These are phyloP conservation scores for Phalanger gymnotis DNA, from an alignment of 2,797 vertebrate species.

Conservation along the genomic window DNA sequence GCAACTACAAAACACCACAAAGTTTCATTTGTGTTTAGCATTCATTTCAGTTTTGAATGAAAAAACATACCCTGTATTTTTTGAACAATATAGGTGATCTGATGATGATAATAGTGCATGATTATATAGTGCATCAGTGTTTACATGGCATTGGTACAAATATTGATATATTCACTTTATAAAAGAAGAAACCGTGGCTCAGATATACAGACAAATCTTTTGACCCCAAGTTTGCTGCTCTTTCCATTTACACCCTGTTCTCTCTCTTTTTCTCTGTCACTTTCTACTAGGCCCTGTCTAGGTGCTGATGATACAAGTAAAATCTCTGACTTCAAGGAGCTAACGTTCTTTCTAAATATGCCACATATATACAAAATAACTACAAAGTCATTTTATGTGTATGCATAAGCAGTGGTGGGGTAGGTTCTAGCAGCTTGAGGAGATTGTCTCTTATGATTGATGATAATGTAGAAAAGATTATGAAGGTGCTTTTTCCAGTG, in stretches of 20 bases:
- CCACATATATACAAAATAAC: neutral
- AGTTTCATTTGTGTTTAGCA: slow-evolving; percentile 1
- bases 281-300: neutral
- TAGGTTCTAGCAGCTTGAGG: neutral
- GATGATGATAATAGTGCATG: slow-evolving; percentile 32
- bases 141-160: neutral
- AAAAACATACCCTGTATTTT: neutral
- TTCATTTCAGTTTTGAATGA: slow-evolving; percentile 35
- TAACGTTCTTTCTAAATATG: neutral
- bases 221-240: neutral
- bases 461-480: neutral
- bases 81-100: neutral
- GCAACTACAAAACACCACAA: slow-evolving; percentile 12
- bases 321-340: neutral
- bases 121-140: neutral
- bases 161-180: neutral
- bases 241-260: neutral
- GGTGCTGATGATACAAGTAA: neutral
- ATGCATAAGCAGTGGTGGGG: neutral
- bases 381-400: neutral
- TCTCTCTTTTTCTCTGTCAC: neutral
- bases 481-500: neutral
- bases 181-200: neutral
- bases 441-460: neutral
- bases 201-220: neutral